Percentiles rank a stretch among this genome's conserved stretches.
Evolutionary conservation across 2,113 vertebrate genomes (phyloP).

Genomic region (Rhipidura dahli): DNA sequence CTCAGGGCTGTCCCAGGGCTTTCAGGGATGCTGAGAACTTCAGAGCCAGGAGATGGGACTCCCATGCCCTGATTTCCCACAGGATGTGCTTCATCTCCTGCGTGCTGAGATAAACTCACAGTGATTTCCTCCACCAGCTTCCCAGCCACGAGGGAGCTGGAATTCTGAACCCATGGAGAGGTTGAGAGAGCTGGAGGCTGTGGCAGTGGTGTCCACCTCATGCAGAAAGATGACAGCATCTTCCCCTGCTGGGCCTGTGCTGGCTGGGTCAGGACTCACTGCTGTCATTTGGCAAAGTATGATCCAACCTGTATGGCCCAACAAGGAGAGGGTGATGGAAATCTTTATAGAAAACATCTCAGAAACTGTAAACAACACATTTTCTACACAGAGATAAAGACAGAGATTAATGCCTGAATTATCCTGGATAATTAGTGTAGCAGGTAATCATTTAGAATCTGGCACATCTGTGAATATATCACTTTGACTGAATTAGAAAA

Average conservation of each 20-base stretch:
- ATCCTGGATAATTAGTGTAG: conserved; percentile 33
- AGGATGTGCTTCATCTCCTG: not conserved
- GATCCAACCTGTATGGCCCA: not conserved
- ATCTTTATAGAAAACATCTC: not conserved
- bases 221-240: not conserved
- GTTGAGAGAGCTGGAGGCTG: not conserved
- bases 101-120: not conserved
- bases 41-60: not conserved
- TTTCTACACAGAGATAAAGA: not conserved
- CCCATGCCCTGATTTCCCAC: rapidly evolving
- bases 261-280: not conserved
- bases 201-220: not conserved
- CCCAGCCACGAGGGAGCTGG: not conserved
- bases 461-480: conserved; percentile 24
- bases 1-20: not conserved
- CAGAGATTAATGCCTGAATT: conserved; percentile 45
- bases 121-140: not conserved
- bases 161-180: not conserved
- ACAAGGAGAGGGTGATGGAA: not conserved
- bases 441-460: conserved; percentile 54
- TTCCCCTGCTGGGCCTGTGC: not conserved
- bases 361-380: conserved; percentile 32
- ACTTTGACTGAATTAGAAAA: conserved; percentile 30
- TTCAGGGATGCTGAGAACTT: not conserved
- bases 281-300: not conserved